Conservation (phyloP, 2,888 invertebrate species). For the Eupithecia insigniata region DNA sequence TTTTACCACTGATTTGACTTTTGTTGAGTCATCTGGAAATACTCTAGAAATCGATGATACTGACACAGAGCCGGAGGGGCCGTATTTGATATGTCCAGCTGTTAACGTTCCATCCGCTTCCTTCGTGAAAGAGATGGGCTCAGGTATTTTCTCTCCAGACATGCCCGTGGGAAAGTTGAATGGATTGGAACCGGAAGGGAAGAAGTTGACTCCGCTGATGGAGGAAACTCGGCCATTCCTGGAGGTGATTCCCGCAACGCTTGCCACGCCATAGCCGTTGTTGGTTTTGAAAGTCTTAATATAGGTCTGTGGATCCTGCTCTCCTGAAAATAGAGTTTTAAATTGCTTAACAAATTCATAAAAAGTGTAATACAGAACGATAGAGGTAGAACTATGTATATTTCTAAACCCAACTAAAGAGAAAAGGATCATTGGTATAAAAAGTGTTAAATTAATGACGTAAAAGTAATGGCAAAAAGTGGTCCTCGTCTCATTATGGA, state of each 20-base stretch:
- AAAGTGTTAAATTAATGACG: constrained; percentile 2
- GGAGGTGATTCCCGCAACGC: constrained; percentile 60
- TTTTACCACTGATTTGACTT: constrained; percentile 22
- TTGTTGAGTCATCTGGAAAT: constrained; percentile 49
- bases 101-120: constrained; percentile 57
- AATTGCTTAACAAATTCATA: constrained; percentile 10
- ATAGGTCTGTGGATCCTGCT: constrained; percentile 26
- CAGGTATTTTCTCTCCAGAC: constrained; percentile 44
- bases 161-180: constrained; percentile 34
- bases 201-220: constrained; percentile 60
- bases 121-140: constrained; percentile 55
- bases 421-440: neutral
- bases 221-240: constrained; percentile 66
- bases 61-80: constrained; percentile 60
- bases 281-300: constrained; percentile 42
- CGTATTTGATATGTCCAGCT: constrained; percentile 58
- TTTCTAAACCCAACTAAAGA: too few relatives aligned
- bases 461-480: constrained; percentile 12
- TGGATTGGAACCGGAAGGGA: constrained; percentile 45
- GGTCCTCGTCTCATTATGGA: neutral
- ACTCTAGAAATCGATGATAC: constrained; percentile 59
- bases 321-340: constrained; percentile 28
- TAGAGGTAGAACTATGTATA: neutral
- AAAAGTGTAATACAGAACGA: neutral
- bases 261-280: constrained; percentile 59